Evolutionary conservation across 2,797 vertebrate species (phyloP).

Genomic region (Propithecus deckenii): DNA sequence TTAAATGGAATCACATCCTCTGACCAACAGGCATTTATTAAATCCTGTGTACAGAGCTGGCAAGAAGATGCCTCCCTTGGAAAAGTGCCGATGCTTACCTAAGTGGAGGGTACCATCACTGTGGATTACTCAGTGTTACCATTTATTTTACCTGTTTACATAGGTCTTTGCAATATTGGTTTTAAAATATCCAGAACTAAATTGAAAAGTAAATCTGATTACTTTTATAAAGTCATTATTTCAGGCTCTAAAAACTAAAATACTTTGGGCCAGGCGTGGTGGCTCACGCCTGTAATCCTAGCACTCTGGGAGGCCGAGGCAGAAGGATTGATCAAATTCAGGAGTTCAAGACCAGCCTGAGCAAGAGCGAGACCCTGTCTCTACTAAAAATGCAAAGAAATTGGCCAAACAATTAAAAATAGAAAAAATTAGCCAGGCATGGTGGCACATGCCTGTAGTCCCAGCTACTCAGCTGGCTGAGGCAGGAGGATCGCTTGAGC

Average conservation of each 20-base stretch:
- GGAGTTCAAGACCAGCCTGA: no score
- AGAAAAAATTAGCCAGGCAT: no score
- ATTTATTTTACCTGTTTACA: background rate
- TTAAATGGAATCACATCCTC: background rate
- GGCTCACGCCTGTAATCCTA: no score
- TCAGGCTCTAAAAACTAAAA: background rate
- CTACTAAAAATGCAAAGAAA: no score
- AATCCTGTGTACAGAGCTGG: background rate
- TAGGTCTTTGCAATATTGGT: background rate
- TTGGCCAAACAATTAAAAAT: no score
- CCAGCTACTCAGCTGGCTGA: no score
- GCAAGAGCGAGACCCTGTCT: no score
- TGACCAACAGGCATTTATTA: background rate
- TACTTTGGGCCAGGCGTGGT: no score
- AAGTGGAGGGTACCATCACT: background rate
- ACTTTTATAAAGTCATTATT: background rate
- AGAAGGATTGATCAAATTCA: no score
- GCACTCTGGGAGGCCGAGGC: no score
- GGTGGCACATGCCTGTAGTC: no score
- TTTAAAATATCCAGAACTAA: conserved; percentile 37
- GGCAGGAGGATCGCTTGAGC: no score
- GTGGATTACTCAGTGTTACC: background rate
- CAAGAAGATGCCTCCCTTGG: background rate
- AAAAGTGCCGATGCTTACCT: background rate
- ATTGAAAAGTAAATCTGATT: background rate